These are phyloP conservation scores for Anaspis maculata DNA, from an alignment of 2,888 invertebrate genomes.

Conservation along the genomic window DNA sequence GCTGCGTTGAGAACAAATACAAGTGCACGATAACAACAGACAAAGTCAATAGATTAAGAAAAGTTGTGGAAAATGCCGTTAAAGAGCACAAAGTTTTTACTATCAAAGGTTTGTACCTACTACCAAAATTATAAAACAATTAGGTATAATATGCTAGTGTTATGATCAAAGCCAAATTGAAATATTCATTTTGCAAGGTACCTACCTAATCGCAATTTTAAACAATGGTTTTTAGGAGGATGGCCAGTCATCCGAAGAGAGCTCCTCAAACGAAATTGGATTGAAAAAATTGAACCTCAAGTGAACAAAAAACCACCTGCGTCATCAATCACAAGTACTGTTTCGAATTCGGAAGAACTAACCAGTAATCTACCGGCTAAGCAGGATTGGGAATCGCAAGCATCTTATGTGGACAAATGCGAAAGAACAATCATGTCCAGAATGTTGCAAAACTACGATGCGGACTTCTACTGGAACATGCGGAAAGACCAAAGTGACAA, in stretches of 20 bases:
- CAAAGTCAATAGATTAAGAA: conserved; percentile 55
- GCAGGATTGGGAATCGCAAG: conserved; percentile 38
- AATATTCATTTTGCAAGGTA: no score
- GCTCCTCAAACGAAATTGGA: conserved; percentile 63
- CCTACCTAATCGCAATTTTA: no score
- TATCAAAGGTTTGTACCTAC: conserved; percentile 42
- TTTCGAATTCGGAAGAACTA: conserved; percentile 31
- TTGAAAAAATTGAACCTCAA: conserved; percentile 53
- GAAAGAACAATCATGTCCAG: conserved; percentile 61
- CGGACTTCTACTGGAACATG: conserved; percentile 87
- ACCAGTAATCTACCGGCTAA: conserved; percentile 36
- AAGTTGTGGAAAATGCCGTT: conserved; percentile 56
- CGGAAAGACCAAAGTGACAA: conserved; percentile 75
- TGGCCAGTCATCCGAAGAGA: conserved; percentile 64
- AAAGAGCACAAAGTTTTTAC: conserved; percentile 59
- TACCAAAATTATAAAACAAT: no score
- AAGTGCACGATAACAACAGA: conserved; percentile 55
- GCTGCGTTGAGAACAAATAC: conserved; percentile 29
- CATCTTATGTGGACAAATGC: conserved; percentile 51
- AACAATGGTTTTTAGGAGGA: conserved; percentile 50
- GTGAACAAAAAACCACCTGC: conserved; percentile 13
- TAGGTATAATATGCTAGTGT: no score
- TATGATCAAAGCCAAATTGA: no score
- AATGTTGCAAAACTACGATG: conserved; percentile 69
- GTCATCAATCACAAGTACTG: conserved; percentile 7